These are phyloP conservation scores for Atta texana DNA, from an alignment of 1,140 invertebrate species.

Conservation along the genomic window DNA sequence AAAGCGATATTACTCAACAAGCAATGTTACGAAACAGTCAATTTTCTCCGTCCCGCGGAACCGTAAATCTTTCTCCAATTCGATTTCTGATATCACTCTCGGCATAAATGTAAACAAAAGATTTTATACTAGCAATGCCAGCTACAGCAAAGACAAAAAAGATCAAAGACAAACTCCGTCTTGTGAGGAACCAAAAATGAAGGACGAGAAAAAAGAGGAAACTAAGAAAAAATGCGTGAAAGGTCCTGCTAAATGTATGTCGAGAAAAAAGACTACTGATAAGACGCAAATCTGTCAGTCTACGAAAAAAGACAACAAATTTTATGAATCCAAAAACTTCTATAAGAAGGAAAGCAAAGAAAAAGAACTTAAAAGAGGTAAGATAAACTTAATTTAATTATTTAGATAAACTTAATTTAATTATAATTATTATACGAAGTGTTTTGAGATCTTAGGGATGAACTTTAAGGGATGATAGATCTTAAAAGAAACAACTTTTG, in stretches of 20 bases:
- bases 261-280: background rate
- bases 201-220: background rate
- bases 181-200: slow-evolving; percentile 2
- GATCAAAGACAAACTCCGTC: background rate
- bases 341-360: slow-evolving; percentile 28
- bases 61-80: background rate
- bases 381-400: background rate
- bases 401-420: no score
- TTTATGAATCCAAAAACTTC: no score
- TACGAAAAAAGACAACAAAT: background rate
- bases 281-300: background rate
- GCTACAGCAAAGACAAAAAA: background rate
- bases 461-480: no score
- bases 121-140: slow-evolving; percentile 5
- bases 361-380: slow-evolving; percentile 24
- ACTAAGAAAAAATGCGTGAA: slow-evolving; percentile 11
- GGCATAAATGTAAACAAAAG: background rate
- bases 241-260: background rate
- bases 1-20: slow-evolving; percentile 16
- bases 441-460: no score
- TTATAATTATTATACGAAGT: no score
- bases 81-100: slow-evolving; percentile 12
- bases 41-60: background rate
- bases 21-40: slow-evolving; percentile 11
- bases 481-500: no score